Conservation (phyloP, 2,888 invertebrate species). For the Geophilus truncorum region DNA sequence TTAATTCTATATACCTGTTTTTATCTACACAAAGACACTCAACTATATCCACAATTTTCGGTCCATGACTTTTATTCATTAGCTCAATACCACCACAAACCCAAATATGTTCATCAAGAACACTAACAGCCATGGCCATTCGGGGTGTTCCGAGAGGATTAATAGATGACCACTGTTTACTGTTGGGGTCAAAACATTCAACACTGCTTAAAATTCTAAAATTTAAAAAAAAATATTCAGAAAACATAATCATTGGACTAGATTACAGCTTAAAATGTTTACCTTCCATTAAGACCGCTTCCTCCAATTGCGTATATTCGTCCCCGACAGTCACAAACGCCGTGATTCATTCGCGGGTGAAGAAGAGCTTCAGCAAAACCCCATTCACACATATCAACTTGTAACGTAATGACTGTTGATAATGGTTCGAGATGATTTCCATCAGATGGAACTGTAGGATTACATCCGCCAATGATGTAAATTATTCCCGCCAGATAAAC, state of each 20-base stretch:
- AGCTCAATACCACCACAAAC: background rate
- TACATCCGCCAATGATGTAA: background rate
- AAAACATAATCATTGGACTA: background rate
- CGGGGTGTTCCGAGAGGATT: background rate
- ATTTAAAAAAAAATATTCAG: too few relatives aligned
- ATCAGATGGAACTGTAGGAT: background rate
- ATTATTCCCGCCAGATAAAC: background rate
- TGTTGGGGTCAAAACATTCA: background rate
- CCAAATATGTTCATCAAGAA: background rate
- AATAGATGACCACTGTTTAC: background rate
- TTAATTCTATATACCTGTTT: background rate
- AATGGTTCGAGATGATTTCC: background rate
- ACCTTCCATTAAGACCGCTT: background rate
- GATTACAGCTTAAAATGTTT: too few relatives aligned
- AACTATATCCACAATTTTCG: background rate
- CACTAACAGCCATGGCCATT: background rate
- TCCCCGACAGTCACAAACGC: background rate
- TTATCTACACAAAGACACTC: background rate
- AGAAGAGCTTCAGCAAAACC: background rate
- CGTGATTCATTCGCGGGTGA: background rate
- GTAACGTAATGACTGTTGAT: background rate
- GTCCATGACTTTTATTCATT: background rate
- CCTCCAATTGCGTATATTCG: background rate
- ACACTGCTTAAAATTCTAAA: background rate
- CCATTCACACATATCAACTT: background rate